Base-by-base conservation (phyloP, 2,888 invertebrate genomes). In the Podotricha telesiphe region DNA sequence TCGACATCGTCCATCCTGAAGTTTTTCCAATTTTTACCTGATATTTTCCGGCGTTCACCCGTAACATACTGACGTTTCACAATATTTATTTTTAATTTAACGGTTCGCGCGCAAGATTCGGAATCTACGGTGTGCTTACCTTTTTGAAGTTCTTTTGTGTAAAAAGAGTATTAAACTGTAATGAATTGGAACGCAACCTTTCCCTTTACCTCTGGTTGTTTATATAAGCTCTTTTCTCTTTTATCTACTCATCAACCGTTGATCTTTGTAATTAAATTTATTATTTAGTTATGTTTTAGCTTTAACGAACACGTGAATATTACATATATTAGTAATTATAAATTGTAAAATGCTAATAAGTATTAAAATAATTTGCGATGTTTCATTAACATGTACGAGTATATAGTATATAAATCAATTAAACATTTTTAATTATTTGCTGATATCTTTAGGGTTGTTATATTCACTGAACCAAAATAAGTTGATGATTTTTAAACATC, bases 41-140 rank as follows among this genome's bases (percentile, higher is more conserved):
- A 81, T 84, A 83, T 84, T 87, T 85, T 80, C 82, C 81, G 78
- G 80, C 76, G 75, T 81, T 80, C 82, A 75, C 77, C 82, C 85
- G 88, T 93, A 93, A 92, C 93, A 93, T 91, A 87, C 89, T 93
- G 92, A 91, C 93, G 90, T 90, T 86, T 89, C 86, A 87, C 86
- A 91, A 92, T 93, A 93, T 93, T 93, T 93, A 92, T 91, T 91
- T 93, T 93, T 91, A 90, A 93, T 93, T 93, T 92, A 87, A 86
- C 88, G 87, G 89, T 84, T 86, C 85, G 81, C 86, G 85, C 87
- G 83, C 85, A 85, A 85, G 87, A 86, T 89, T 91, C 85, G 85
- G 87, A 88, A 88, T 92, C 86, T 76, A 83, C 81, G 76, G 79
- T 77, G 81, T 79, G 84, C 80, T 84, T 85, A 87, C 87, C 86